phyloP scores from a whole-genome alignment of 2,888 invertebrate species.

The Diaprepes abbreviatus region DNA sequence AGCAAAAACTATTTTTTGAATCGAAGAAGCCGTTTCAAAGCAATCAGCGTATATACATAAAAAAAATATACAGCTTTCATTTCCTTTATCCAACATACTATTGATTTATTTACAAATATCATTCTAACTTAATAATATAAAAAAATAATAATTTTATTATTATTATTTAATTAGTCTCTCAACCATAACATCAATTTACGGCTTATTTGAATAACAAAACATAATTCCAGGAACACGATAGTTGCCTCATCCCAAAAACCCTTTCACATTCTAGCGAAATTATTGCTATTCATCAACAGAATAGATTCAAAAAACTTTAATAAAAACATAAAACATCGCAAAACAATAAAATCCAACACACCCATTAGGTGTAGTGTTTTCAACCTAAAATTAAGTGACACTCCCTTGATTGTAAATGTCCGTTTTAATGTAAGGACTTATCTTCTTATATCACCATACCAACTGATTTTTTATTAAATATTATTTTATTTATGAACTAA shows the following conservation, averaged over 20 bases:
- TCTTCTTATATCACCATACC: conserved; percentile 19
- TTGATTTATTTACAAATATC: no score
- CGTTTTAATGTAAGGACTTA: conserved; percentile 33
- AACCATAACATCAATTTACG: neutral
- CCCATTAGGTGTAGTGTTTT: conserved; percentile 43
- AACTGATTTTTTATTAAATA: conserved; percentile 5
- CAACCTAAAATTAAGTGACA: conserved; percentile 44
- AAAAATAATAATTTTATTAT: no score
- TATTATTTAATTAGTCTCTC: neutral
- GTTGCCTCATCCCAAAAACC: neutral
- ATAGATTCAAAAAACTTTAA: conserved; percentile 36
- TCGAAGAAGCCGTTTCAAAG: no score
- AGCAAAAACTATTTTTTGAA: no score
- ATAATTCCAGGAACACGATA: conserved; percentile 7
- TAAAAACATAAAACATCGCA: conserved; percentile 42
- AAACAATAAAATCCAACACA: conserved; percentile 45
- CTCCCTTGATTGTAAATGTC: conserved; percentile 44
- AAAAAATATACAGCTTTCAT: no score
- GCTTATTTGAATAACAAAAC: conserved; percentile 15
- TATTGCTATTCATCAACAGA: conserved; percentile 36
- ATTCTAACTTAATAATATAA: no score
- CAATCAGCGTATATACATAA: no score
- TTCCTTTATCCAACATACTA: no score
- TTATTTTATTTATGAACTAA: conserved; percentile 11
- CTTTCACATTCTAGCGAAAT: conserved; percentile 18